Evolutionary conservation across 2,113 vertebrate genomes (phyloP), one percentile per base, ranked within the genome.

Genomic region (Lutjanus erythropterus): DNA sequence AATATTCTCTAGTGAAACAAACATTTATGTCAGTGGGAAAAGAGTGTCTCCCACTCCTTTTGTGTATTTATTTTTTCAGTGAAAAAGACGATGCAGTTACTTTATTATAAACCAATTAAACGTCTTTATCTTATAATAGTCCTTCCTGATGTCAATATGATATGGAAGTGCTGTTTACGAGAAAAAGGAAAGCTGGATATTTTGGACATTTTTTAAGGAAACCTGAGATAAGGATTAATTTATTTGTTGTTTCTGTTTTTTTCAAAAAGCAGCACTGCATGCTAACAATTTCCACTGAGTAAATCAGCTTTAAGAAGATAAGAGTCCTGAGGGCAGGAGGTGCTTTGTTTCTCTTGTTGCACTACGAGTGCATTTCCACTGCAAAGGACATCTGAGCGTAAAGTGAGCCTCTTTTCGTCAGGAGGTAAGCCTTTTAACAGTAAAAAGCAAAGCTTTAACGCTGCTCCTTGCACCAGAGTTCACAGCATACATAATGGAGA

Each of bases 401-500:
- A 95, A 93, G 88, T 86, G 87, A 94, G 91, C 89, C 86, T 85
- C 74, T 83, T 80, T 84, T 89, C 68, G 71, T 92, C 86, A 79
- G 80, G 69, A 86, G 83, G 78, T 74, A 85, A 89, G 60, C 90
- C 93, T 94, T 94, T 94, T 93, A 92, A 90, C 87, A 69, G 92
- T 86, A 87, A 94, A 93, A 92, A 89, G 82, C 80, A 62, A 71
- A 81, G 84, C 87, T 89, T 90, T 83, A 87, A 72, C 85, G 53
- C 76, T 55, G 81, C 86, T 77, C 77, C 90, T 88, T 84, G 82
- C 91, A 84, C 88, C 81, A 60, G 86, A 76, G 89, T 92, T 92
- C 86, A 86, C 87, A 68, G 91, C 80, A 75, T 78, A 68, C 86
- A 92, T 95, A 94, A 95, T 94, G 93, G 94, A 89, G 56, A 9